Percentiles rank a stretch among this genome's conserved stretches.
These are phyloP conservation scores for Cataglyphis rosenhaueri DNA, from an alignment of 2,888 invertebrate species.

Conservation along the genomic window DNA sequence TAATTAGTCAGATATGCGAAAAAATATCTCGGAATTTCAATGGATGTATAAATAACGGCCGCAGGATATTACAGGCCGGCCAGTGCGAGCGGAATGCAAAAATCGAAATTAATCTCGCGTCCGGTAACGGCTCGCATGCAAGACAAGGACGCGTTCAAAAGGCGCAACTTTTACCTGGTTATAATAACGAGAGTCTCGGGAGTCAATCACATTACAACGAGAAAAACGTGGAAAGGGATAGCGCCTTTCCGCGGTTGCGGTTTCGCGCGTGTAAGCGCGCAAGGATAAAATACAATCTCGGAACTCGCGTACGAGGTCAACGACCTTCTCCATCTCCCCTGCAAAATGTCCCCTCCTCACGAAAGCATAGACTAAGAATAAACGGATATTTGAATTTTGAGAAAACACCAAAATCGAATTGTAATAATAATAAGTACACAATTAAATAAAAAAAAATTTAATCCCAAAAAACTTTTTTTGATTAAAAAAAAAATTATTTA, in stretches of 20 bases:
- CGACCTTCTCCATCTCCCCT: background rate
- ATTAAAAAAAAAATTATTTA: too few species aligned
- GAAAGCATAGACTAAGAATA: background rate
- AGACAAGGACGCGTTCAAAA: slow-evolving; percentile 27
- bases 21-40: slow-evolving; percentile 14
- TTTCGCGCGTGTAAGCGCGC: slow-evolving; percentile 7
- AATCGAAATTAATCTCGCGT: slow-evolving; percentile 42
- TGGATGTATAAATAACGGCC: slow-evolving; percentile 4
- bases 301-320: background rate
- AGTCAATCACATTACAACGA: background rate
- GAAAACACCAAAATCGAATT: background rate
- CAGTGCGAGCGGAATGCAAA: slow-evolving; percentile 24
- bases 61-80: slow-evolving; percentile 27
- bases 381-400: background rate
- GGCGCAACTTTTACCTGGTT: slow-evolving; percentile 22
- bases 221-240: slow-evolving; percentile 15
- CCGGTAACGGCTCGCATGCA: background rate
- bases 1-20: slow-evolving; percentile 26
- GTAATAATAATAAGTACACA: background rate
- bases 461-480: too few species aligned
- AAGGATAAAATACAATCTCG: slow-evolving; percentile 39
- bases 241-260: slow-evolving; percentile 18
- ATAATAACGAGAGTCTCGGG: background rate
- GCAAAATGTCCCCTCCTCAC: background rate
- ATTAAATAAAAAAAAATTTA: too few species aligned